phyloP scores from a whole-genome alignment of 2,113 vertebrate genomes.

The human region DNA sequence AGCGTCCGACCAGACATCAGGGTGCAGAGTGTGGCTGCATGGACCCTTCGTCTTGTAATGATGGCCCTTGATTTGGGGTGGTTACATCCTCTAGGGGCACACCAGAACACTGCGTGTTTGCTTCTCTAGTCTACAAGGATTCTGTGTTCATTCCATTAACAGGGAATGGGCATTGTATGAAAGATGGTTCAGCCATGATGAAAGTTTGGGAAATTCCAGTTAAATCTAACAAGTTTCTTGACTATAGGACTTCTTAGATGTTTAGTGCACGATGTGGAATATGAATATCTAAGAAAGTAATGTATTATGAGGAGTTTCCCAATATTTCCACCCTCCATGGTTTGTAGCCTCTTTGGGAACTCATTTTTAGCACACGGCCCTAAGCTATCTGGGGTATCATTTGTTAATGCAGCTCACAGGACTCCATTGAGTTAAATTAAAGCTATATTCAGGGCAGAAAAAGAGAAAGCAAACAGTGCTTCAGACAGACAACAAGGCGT shows the following conservation, averaged over 20 bases:
- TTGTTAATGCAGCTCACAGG: not conserved
- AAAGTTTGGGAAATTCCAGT: not conserved
- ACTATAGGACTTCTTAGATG: not conserved
- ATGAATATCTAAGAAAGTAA: not conserved
- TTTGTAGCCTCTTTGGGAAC: not conserved
- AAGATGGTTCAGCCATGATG: not conserved
- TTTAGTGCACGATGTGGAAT: not conserved
- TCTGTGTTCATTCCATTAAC: not conserved
- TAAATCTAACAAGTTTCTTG: not conserved
- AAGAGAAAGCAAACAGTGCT: not conserved
- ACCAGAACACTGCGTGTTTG: not conserved
- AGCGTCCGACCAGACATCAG: not conserved
- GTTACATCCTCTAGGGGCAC: not conserved
- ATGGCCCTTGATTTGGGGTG: not conserved
- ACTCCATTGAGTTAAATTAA: not conserved
- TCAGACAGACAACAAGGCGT: not conserved
- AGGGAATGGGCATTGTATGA: not conserved
- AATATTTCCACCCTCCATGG: not conserved
- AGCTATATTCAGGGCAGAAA: not conserved
- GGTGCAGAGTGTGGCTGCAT: fast-evolving
- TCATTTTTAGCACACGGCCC: not conserved
- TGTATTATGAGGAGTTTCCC: not conserved
- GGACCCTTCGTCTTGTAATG: not conserved
- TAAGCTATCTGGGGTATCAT: not conserved
- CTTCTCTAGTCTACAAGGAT: not conserved